phyloP scores from a whole-genome alignment of 2,797 vertebrate genomes.

The Enteromius mattozi region DNA sequence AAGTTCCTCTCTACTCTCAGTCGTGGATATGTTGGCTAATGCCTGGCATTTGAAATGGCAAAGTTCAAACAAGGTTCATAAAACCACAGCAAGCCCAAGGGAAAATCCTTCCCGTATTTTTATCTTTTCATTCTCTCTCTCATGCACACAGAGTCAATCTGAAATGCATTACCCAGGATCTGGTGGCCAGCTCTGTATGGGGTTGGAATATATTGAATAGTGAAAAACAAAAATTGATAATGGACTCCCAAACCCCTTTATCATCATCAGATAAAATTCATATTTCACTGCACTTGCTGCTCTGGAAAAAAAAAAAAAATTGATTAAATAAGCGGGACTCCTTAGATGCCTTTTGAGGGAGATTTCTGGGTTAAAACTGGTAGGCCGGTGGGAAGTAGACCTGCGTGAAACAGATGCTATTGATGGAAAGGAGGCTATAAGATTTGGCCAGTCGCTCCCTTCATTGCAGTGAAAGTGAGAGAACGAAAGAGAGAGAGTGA shows the following conservation, averaged over 20 bases:
- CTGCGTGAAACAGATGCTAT: constrained; percentile 55
- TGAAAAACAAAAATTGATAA: constrained; percentile 30
- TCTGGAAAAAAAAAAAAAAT: constrained; percentile 37
- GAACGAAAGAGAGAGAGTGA: constrained; percentile 41
- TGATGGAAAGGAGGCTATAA: constrained; percentile 43
- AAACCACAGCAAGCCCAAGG: constrained; percentile 31
- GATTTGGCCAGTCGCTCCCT: constrained; percentile 28
- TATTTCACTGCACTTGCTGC: constrained; percentile 31
- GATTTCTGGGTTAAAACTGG: constrained; percentile 55
- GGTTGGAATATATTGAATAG: constrained; percentile 22
- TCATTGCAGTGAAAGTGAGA: constrained; percentile 34
- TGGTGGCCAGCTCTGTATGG: constrained; percentile 14
- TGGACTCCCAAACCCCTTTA: constrained; percentile 30
- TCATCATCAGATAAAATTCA: constrained; percentile 48
- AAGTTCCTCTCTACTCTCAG: constrained; percentile 35
- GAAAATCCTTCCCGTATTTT: constrained; percentile 27
- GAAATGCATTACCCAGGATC: constrained; percentile 33
- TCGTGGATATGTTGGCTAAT: constrained; percentile 29
- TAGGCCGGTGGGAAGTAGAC: constrained; percentile 41
- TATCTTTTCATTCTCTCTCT: constrained; percentile 1
- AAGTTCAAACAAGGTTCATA: constrained; percentile 51
- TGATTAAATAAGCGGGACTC: constrained; percentile 55
- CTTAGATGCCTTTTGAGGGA: constrained; percentile 32
- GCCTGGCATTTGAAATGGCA: constrained; percentile 52
- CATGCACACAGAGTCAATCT: not conserved